Evolutionary conservation across 2,888 invertebrate species (phyloP).

Genomic region (Incurvaria masculella): DNA sequence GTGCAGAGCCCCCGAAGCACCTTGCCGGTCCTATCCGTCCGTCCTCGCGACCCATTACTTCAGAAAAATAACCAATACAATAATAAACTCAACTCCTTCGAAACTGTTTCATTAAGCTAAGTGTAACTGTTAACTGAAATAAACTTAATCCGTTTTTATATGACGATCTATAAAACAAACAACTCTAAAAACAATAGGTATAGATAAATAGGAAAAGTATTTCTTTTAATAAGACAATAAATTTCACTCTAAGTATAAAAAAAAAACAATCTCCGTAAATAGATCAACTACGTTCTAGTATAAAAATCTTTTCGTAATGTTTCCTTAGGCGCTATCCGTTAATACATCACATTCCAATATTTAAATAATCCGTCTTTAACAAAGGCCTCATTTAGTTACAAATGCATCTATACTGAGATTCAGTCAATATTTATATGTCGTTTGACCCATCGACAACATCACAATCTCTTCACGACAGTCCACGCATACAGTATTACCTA

Average conservation of each 20-base stretch:
- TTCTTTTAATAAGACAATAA: slow-evolving; percentile 53
- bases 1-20: slow-evolving; percentile 41
- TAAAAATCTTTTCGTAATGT: slow-evolving; percentile 58
- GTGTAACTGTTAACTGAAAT: slow-evolving; percentile 34
- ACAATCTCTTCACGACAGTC: slow-evolving; percentile 52
- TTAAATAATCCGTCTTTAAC: slow-evolving; percentile 51
- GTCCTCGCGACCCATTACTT: slow-evolving; percentile 25
- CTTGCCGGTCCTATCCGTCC: slow-evolving; percentile 19
- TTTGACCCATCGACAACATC: slow-evolving; percentile 53
- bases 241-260: slow-evolving; percentile 56
- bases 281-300: slow-evolving; percentile 55
- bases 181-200: slow-evolving; percentile 54
- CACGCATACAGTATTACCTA: slow-evolving; percentile 30
- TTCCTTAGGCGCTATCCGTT: slow-evolving; percentile 59
- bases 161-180: slow-evolving; percentile 53
- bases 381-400: slow-evolving; percentile 58
- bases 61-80: background rate
- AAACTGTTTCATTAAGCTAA: slow-evolving; percentile 11
- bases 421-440: slow-evolving; percentile 59
- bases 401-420: slow-evolving; percentile 60
- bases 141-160: slow-evolving; percentile 43
- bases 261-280: slow-evolving; percentile 60
- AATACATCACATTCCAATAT: slow-evolving; percentile 53
- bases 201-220: slow-evolving; percentile 50
- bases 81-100: background rate